phyloP scores from a whole-genome alignment of 2,113 vertebrate species.

The Chunga burmeisteri region DNA sequence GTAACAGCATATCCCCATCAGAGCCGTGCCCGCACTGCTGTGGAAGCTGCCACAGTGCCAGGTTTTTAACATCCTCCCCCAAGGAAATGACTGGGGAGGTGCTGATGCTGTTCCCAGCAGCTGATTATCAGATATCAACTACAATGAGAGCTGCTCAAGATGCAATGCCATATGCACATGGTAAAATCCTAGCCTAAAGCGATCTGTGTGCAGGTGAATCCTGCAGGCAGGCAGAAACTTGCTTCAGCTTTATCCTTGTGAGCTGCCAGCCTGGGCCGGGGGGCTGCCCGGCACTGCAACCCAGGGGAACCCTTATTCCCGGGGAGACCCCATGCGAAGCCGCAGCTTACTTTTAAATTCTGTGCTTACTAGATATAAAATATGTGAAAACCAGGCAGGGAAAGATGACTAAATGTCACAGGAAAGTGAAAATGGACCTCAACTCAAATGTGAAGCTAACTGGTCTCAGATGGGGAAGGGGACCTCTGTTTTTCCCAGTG shows the following conservation, averaged over 20 bases:
- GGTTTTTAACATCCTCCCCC: not conserved
- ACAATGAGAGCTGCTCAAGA: not conserved
- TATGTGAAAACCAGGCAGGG: not conserved
- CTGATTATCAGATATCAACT: not conserved
- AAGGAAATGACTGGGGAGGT: not conserved
- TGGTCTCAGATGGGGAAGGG: not conserved
- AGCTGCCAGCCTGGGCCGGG: rapidly evolving
- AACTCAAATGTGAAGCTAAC: not conserved
- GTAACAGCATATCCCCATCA: not conserved
- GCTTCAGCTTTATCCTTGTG: not conserved
- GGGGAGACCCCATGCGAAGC: rapidly evolving
- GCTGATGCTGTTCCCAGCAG: not conserved
- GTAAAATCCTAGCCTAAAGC: not conserved
- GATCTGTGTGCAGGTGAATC: not conserved
- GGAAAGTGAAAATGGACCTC: not conserved
- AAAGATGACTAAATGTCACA: not conserved
- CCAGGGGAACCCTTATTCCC: not conserved
- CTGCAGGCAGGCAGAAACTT: not conserved
- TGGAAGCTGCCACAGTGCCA: not conserved
- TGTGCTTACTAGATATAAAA: not conserved
- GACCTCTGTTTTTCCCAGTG: not conserved
- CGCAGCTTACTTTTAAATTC: not conserved
- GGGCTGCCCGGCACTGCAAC: rapidly evolving
- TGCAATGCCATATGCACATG: not conserved
- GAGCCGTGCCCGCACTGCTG: not conserved